Base-by-base conservation (phyloP, 2,797 vertebrate genomes). In the Sardinella longiceps region DNA sequence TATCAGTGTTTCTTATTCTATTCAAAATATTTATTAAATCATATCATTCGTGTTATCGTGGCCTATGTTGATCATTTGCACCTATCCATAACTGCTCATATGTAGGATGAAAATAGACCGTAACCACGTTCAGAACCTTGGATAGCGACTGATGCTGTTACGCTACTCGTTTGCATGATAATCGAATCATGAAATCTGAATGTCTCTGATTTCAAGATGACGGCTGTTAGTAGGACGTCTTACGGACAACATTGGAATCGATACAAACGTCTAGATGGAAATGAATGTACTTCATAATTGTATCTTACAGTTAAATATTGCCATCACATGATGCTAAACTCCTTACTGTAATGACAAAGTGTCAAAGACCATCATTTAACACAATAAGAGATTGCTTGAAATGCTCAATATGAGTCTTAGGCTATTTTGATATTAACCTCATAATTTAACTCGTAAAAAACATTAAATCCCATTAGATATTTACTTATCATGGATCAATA, bases 131-230 rank as follows among this genome's bases (percentile, higher is more conserved):
- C 70, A 77, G 70, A 23, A 77, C 70, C 70, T 20, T 77, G 70
- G 70, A 77, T 77, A 77, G 70, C 70, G 28, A 77, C 37, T 20
- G 70, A 77, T 43, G 70, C 33, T 9, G 10, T 39, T 20, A 77
- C 15, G 10, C 23, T 20, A 77, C 15, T 37, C 33, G 37, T 39
- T 39, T 77, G 37, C 70, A 43, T 77, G 37, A 43, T 77, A 77
- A 77, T 43, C 20, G 18, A 77, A 20, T 77, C 70, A 74, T 74
- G 70, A 43, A 39, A 77, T 39, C 15, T 77, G 70, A 23, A 77
- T 43, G 37, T 77, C 37, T 39, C 15, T 77, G 37, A 43, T 77
- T 77, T 77, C 70, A 77, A 43, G 70, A 77, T 77, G 70, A 39
- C 70, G 37, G 20, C 70, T 77, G 14, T 77, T 43, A 77, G 11